A percentile compares a stretch with the other conserved stretches of the same genome.
phyloP scores from a whole-genome alignment of 2,797 vertebrate species.

The Clarias laeviceps region DNA sequence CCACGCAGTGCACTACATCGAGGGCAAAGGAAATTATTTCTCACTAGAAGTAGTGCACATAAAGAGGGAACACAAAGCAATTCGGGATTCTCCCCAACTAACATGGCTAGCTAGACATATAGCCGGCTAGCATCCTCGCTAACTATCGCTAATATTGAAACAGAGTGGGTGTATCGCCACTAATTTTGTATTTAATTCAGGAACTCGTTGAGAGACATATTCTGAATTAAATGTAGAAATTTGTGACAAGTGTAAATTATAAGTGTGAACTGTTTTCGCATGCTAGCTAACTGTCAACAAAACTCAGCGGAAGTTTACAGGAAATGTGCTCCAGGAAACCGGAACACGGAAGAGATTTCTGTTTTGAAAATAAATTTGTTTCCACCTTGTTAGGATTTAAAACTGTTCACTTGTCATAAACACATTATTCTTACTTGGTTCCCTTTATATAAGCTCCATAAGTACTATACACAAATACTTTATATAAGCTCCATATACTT shows the following conservation, averaged over 20 bases:
- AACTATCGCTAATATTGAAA: constrained; percentile 38
- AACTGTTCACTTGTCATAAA: too few species aligned
- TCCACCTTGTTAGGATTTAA: too few species aligned
- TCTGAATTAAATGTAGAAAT: neutral
- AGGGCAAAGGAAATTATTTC: neutral
- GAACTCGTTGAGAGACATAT: neutral
- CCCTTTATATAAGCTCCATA: too few species aligned
- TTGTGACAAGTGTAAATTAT: neutral
- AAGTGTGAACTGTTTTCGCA: neutral
- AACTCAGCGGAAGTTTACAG: constrained; percentile 52
- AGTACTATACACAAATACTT: too few species aligned
- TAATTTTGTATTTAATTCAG: neutral
- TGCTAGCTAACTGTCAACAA: constrained; percentile 47
- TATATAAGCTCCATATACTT: too few species aligned
- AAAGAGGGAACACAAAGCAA: neutral
- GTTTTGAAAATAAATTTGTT: neutral
- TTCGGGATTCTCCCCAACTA: neutral
- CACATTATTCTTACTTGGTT: too few species aligned
- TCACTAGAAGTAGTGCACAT: neutral
- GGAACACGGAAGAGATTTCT: constrained; percentile 35
- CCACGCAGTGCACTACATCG: neutral
- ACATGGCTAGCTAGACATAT: constrained; percentile 6
- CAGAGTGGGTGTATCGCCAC: neutral
- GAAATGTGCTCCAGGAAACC: constrained; percentile 43
- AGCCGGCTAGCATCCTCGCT: constrained; percentile 64